These are phyloP conservation scores for Electrophaes corylata DNA, from an alignment of 2,888 invertebrate species.

Conservation along the genomic window DNA sequence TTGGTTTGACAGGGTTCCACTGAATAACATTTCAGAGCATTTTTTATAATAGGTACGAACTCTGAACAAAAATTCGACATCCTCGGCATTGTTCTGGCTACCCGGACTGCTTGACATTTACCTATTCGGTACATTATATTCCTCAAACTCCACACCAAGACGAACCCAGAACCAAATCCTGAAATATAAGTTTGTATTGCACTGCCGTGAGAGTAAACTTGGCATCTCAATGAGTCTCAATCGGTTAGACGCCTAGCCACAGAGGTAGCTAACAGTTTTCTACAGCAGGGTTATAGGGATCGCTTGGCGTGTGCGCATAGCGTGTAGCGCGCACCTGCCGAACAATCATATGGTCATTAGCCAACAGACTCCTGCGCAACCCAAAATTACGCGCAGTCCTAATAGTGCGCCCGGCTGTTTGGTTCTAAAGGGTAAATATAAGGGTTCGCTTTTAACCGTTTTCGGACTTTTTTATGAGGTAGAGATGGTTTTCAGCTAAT, in stretches of 20 bases:
- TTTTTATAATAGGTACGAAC: no score
- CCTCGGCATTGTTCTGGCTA: no score
- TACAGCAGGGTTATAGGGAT: conserved; percentile 18
- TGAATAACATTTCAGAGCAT: no score
- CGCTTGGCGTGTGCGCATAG: conserved; percentile 72
- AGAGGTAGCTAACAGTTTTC: conserved; percentile 13
- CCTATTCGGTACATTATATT: no score
- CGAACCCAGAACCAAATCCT: no score
- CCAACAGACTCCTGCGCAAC: conserved; percentile 24
- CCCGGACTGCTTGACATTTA: no score
- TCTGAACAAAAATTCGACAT: neutral
- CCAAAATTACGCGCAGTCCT: conserved; percentile 31
- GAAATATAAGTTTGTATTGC: neutral
- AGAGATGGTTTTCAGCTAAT: conserved; percentile 1
- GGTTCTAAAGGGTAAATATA: conserved; percentile 21
- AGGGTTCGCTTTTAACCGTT: conserved; percentile 10
- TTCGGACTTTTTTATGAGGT: neutral
- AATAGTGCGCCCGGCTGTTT: conserved; percentile 30
- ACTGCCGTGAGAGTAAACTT: neutral
- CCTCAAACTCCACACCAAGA: no score
- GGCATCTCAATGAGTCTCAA: neutral
- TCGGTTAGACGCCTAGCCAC: neutral
- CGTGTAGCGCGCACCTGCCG: conserved; percentile 75
- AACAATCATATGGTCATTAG: conserved; percentile 65
- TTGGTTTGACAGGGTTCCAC: no score